phyloP scores from a whole-genome alignment of 2,888 invertebrate species.

The Cantharis flavilabris region DNA sequence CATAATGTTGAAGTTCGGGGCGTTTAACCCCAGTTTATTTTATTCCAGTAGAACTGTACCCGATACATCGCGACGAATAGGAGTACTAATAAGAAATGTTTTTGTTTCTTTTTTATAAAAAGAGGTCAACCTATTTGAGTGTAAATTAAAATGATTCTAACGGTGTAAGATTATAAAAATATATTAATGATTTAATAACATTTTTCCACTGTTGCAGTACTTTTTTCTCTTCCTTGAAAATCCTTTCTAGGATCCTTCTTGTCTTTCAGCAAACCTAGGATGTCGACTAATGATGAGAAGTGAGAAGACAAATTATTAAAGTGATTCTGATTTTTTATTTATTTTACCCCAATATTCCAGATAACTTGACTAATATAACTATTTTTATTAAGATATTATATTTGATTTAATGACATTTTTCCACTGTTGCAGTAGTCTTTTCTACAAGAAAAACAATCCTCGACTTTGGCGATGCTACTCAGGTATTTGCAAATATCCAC shows the following conservation, averaged over 20 bases:
- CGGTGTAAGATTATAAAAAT: slow-evolving; percentile 27
- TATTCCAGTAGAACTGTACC: background rate
- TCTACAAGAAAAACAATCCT: background rate
- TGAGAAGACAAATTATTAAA: no score
- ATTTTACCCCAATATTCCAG: no score
- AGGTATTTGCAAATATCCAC: slow-evolving; percentile 25
- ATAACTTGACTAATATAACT: no score
- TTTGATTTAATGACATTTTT: background rate
- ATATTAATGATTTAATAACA: slow-evolving; percentile 3
- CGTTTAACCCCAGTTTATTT: background rate
- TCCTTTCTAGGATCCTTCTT: no score
- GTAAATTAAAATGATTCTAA: slow-evolving; percentile 27
- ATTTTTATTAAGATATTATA: no score
- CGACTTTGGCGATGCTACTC: background rate
- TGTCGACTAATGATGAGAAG: no score
- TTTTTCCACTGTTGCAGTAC: background rate
- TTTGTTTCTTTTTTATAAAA: slow-evolving; percentile 26
- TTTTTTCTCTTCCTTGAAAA: background rate
- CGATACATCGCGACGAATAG: slow-evolving; percentile 9
- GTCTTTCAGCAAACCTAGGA: no score
- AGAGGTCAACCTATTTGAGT: slow-evolving; percentile 20
- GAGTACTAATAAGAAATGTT: slow-evolving; percentile 31
- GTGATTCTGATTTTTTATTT: no score
- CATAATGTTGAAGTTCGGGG: background rate
- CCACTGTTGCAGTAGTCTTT: background rate